phyloP scores from a whole-genome alignment of 2,797 vertebrate genomes.

The Hydrolagus colliei region DNA sequence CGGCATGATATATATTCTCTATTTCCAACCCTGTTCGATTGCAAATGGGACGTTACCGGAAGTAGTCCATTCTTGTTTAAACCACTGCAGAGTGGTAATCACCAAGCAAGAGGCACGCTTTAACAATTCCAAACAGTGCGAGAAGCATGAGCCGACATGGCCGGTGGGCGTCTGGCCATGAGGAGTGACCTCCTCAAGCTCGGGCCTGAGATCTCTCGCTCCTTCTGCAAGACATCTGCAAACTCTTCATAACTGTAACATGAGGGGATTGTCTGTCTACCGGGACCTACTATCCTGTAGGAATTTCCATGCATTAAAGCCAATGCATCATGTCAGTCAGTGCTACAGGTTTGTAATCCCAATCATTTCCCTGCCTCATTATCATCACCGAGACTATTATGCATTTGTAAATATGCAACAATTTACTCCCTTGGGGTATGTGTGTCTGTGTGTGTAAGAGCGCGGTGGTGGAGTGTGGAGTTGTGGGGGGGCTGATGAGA shows the following conservation, averaged over 20 bases:
- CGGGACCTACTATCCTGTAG: not conserved
- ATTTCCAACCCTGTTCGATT: too few relatives aligned
- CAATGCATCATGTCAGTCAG: not conserved
- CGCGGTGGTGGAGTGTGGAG: not conserved
- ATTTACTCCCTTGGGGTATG: not conserved
- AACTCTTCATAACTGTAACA: not conserved
- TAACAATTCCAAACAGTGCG: too few relatives aligned
- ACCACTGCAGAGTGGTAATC: too few relatives aligned
- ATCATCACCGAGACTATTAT: not conserved
- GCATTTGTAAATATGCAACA: conserved; percentile 2
- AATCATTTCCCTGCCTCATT: conserved; percentile 16
- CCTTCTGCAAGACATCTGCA: not conserved
- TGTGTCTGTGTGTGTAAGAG: too few relatives aligned
- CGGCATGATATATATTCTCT: too few relatives aligned
- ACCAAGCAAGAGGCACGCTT: not conserved
- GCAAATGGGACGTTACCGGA: too few relatives aligned
- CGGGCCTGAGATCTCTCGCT: not conserved
- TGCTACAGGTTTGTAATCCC: not conserved
- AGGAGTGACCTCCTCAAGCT: not conserved
- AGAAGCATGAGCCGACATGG: not conserved
- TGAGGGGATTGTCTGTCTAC: not conserved
- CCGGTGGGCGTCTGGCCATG: not conserved
- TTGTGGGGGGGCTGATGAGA: not conserved
- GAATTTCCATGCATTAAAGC: not conserved
- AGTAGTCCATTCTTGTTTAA: not conserved